Conservation (phyloP, 2,888 invertebrate genomes). For the Aporophyla nigra region DNA sequence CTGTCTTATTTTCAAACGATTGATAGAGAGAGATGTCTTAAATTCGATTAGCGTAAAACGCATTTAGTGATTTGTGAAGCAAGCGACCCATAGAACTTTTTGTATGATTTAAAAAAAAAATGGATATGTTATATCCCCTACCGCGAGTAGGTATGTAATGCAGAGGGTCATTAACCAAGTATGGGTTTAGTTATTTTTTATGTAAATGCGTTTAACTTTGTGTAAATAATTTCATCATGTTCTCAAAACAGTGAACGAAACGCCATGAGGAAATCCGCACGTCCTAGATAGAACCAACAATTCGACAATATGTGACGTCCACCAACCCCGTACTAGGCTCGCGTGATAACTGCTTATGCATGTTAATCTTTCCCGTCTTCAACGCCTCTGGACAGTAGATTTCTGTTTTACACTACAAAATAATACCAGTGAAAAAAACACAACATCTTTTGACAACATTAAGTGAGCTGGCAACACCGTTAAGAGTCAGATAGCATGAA, state of each 20-base stretch:
- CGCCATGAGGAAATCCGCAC: too few relatives aligned
- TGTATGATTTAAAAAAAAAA: too few relatives aligned
- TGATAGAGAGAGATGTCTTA: neutral
- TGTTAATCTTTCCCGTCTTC: neutral
- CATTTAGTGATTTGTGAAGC: neutral
- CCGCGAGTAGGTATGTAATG: neutral
- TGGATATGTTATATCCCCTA: neutral
- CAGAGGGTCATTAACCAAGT: neutral
- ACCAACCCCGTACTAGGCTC: too few relatives aligned
- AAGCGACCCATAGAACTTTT: too few relatives aligned
- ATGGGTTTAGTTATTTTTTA: too few relatives aligned
- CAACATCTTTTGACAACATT: neutral
- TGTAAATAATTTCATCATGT: too few relatives aligned
- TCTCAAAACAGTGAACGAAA: too few relatives aligned
- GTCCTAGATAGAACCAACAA: too few relatives aligned
- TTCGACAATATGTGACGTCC: too few relatives aligned
- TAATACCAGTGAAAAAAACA: too few relatives aligned
- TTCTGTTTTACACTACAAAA: neutral
- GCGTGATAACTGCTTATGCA: too few relatives aligned
- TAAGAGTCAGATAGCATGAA: constrained; percentile 60
- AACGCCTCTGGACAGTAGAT: neutral
- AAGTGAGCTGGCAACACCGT: constrained; percentile 52
- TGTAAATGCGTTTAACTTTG: too few relatives aligned
- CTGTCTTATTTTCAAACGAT: neutral
- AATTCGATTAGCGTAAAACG: neutral